Conservation (phyloP, 2,113 vertebrate species). For the Alligator mississippiensis region DNA sequence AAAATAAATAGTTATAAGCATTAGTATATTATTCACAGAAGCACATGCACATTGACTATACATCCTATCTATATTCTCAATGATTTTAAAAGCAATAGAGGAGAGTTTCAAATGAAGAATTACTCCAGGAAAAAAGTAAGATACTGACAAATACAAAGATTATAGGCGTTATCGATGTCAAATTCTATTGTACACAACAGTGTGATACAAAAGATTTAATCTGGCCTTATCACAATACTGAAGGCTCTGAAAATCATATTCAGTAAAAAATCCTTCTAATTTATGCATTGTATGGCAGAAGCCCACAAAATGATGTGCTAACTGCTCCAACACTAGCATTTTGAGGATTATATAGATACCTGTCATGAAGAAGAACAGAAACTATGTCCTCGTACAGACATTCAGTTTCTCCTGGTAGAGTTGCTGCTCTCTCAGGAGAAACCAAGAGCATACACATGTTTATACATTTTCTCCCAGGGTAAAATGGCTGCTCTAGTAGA, state of each 20-base stretch:
- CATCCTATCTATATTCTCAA: neutral
- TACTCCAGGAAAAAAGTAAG: neutral
- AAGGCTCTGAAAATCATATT: neutral
- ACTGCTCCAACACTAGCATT: neutral
- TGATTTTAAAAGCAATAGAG: neutral
- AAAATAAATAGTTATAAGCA: neutral
- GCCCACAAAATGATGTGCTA: fast-evolving
- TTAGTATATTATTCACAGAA: neutral
- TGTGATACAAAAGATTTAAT: neutral
- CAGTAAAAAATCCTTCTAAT: neutral
- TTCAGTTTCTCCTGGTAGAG: too few relatives aligned
- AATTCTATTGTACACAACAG: neutral
- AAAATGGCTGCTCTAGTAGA: too few relatives aligned
- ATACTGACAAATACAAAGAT: neutral
- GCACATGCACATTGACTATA: neutral
- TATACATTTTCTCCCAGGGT: too few relatives aligned
- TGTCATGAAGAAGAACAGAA: fast-evolving
- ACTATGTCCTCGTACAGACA: neutral
- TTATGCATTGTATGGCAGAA: neutral
- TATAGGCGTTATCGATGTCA: neutral
- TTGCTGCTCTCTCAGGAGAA: too few relatives aligned
- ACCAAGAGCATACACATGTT: too few relatives aligned
- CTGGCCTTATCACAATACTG: neutral
- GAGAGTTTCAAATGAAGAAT: neutral
- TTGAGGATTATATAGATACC: neutral